A percentile compares a stretch with the other conserved stretches of the same genome.
Evolutionary conservation across 2,797 vertebrate species (phyloP).

Genomic region (Meriones psammophilus): DNA sequence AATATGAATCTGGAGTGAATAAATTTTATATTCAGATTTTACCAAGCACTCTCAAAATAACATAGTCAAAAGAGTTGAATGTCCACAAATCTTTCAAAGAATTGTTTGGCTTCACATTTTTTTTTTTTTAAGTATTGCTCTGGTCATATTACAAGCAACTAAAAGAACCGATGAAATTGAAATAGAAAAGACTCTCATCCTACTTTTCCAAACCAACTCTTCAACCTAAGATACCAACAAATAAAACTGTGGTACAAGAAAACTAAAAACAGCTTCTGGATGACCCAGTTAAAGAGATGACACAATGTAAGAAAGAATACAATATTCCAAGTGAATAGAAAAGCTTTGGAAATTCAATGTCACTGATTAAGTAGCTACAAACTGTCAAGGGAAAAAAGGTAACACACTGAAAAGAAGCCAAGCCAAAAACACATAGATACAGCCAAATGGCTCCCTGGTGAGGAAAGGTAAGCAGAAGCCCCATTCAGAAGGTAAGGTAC

Average conservation of each 20-base stretch:
- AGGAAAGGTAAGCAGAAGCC: not conserved
- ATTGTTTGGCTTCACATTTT: not conserved
- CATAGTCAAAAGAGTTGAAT: conserved; percentile 15
- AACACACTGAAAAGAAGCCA: not conserved
- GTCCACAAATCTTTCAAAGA: conserved; percentile 29
- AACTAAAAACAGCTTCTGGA: not conserved
- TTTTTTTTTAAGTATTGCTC: conserved; percentile 55
- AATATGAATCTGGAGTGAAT: conserved; percentile 30
- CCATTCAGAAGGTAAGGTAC: not conserved
- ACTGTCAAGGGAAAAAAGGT: not conserved
- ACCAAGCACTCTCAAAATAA: conserved; percentile 58
- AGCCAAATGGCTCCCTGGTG: not conserved
- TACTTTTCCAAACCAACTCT: conserved; percentile 26
- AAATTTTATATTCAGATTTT: conserved; percentile 31
- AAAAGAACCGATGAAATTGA: conserved; percentile 19
- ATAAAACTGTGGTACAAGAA: not conserved
- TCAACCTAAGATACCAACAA: conserved; percentile 9
- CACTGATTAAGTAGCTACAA: not conserved
- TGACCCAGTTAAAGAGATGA: not conserved
- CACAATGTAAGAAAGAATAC: not conserved
- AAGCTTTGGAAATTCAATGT: not conserved
- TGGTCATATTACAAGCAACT: conserved; percentile 53
- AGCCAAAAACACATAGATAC: not conserved
- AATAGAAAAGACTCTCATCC: not conserved
- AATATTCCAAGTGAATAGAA: not conserved